Percentiles rank a stretch among this genome's conserved stretches.
Conservation (phyloP, 2,797 vertebrate genomes). For the Columba guinea region DNA sequence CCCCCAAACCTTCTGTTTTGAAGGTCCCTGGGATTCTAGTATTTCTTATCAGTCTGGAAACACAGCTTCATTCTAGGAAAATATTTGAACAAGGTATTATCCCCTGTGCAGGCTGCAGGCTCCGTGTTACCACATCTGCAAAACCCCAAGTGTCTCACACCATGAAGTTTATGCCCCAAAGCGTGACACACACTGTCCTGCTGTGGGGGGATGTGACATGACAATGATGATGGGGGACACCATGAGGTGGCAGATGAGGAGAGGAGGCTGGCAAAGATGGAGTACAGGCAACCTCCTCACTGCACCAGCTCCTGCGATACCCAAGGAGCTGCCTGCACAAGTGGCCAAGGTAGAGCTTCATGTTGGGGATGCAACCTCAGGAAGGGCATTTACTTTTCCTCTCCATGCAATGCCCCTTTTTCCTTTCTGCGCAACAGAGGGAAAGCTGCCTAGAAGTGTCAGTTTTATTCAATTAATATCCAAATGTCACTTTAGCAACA, state of each 20-base stretch:
- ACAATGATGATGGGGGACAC: background rate
- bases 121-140: background rate
- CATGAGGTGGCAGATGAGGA: background rate
- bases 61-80: conserved; percentile 7
- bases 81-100: conserved; percentile 39
- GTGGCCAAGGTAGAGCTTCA: background rate
- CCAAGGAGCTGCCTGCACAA: background rate
- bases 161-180: accelerated
- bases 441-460: background rate
- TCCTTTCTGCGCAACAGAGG: background rate
- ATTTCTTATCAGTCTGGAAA: conserved; percentile 42
- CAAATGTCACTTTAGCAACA: background rate
- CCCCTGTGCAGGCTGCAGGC: background rate
- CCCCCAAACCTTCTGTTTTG: background rate
- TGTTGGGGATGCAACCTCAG: background rate
- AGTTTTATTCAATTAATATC: background rate
- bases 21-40: background rate
- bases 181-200: accelerated
- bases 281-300: background rate
- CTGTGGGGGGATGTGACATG: accelerated
- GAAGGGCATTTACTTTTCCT: background rate
- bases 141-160: background rate
- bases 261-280: background rate
- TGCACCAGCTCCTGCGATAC: background rate
- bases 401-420: background rate